Conservation (phyloP, 2,888 invertebrate genomes). For the Glomeris marginata region DNA sequence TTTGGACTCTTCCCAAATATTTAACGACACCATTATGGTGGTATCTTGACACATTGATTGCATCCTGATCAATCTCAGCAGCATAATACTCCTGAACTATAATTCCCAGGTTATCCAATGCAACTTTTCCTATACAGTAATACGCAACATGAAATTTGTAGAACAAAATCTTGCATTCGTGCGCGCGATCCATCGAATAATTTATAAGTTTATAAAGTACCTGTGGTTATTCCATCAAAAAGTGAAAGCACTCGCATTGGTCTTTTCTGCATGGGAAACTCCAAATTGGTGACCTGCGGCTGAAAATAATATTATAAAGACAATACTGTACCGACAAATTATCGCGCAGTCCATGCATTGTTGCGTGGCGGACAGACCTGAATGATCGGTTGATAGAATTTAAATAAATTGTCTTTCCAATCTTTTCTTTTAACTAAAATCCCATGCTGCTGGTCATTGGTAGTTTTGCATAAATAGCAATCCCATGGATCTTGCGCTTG, state of each 20-base stretch:
- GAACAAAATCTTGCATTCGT: too few relatives aligned
- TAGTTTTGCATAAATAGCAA: slow-evolving; percentile 20
- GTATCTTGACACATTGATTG: slow-evolving; percentile 33
- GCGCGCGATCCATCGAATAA: too few relatives aligned
- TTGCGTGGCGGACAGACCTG: slow-evolving; percentile 6
- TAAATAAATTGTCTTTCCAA: slow-evolving; percentile 20
- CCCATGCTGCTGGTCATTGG: slow-evolving; percentile 11
- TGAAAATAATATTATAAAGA: neutral
- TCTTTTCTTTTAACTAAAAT: slow-evolving; percentile 15
- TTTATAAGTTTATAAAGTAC: too few relatives aligned
- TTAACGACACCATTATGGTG: slow-evolving; percentile 32
- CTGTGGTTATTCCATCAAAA: slow-evolving; percentile 43
- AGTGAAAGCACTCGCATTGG: slow-evolving; percentile 38
- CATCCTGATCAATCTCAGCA: slow-evolving; percentile 38
- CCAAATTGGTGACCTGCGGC: slow-evolving; percentile 2
- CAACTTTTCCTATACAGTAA: too few relatives aligned
- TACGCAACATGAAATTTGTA: too few relatives aligned
- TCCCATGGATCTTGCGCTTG: slow-evolving; percentile 19
- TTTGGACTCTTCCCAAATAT: slow-evolving; percentile 36
- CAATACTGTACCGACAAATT: too few relatives aligned
- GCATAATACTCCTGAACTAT: slow-evolving; percentile 38
- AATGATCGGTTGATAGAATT: slow-evolving; percentile 17
- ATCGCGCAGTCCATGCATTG: too few relatives aligned
- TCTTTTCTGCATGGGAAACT: slow-evolving; percentile 14
- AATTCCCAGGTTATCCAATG: slow-evolving; percentile 34